These are phyloP conservation scores for Furnarius figulus DNA, from an alignment of 2,113 vertebrate species.

Conservation along the genomic window DNA sequence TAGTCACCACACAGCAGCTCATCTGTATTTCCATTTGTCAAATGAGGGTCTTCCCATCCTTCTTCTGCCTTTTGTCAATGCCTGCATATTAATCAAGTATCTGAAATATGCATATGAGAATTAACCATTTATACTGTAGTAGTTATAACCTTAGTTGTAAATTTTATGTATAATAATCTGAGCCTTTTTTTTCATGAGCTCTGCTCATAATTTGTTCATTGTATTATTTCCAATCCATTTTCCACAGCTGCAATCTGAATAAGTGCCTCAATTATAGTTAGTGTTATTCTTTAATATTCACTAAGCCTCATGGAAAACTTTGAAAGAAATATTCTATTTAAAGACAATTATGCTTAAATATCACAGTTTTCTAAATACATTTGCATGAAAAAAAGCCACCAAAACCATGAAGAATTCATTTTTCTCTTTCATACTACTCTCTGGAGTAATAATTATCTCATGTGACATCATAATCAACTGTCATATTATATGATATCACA, in stretches of 20 bases:
- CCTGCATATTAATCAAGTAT: neutral
- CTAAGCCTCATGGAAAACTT: constrained; percentile 56
- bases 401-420: neutral
- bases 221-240: constrained; percentile 61
- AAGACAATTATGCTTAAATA: constrained; percentile 51
- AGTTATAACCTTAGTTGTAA: constrained; percentile 39
- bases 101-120: neutral
- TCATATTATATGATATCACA: neutral
- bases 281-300: constrained; percentile 55
- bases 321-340: constrained; percentile 46
- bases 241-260: constrained; percentile 63
- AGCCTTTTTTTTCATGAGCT: constrained; percentile 52
- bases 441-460: neutral
- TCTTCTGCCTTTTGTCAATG: neutral
- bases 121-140: constrained; percentile 25
- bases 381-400: neutral
- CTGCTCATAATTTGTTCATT: constrained; percentile 53
- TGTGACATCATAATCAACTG: neutral
- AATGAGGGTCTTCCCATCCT: neutral
- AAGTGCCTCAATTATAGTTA: constrained; percentile 58
- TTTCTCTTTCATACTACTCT: neutral
- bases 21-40: neutral
- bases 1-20: neutral
- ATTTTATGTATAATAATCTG: constrained; percentile 40
- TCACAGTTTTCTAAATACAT: neutral